Evolutionary conservation across 2,888 invertebrate species (phyloP), one percentile per base, ranked within the genome.

Genomic region (Trissolcus japonicus): DNA sequence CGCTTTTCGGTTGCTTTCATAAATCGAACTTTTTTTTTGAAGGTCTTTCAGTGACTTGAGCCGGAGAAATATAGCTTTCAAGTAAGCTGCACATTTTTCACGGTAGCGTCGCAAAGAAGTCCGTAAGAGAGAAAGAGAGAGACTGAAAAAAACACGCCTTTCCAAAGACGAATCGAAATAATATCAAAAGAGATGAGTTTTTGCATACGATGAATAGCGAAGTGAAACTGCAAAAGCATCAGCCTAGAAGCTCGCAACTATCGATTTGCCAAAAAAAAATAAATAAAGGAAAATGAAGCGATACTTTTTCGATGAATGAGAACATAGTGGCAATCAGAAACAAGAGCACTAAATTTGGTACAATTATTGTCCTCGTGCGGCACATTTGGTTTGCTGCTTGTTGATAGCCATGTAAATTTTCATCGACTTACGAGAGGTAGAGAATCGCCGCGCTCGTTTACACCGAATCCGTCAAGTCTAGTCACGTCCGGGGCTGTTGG

Each of bases 401-500:
- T 66, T 67, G 67, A 78, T 75, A 71, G 78, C 76, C 63, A 73
- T 68, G 76, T 79, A 73, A 75, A 78, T 78, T 56, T 54, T 21
- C 56, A 60, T 41, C 48, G 72, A 62, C 60, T 66, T 40, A 60
- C 60, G 55, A 55, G 66, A 55, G 61, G 25, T 17, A 13, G 55
- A 63, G 4, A 65, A 46, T 62, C 59, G 29, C 63, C 41, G 71
- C 67, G 78, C 75, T 75, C 75, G 78, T 68, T 75, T 78, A 78
- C 75, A 78, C 75, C 71, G 63, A 73, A 72, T 78, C 77, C 73
- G 78, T 80, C 79, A 76, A 82, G 80, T 82, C 81, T 78, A 68
- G 80, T 82, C 82, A 82, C 81, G 82, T 82, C 73, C 76, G 67
- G 62, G 69, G 71, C 77, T 69, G 79, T 81, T 80, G 79, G 78